Evolutionary conservation across 1,140 invertebrate genomes (phyloP), one percentile per base, ranked within the genome.

Genomic region (Drosophila baimaii): DNA sequence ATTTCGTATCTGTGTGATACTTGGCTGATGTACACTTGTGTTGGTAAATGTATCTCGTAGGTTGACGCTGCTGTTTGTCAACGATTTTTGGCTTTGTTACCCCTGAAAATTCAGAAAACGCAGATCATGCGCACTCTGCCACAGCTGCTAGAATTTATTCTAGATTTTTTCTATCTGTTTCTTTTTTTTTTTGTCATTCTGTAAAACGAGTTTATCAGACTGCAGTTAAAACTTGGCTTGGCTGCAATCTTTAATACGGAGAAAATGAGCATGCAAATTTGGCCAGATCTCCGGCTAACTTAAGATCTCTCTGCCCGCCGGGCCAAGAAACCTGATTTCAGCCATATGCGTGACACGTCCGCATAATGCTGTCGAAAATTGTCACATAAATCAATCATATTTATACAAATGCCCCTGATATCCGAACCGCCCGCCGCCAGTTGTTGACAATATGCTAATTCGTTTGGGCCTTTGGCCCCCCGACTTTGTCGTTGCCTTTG

Each of bases 351-450:
- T 79, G 78, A 78, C 81, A 84, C 77, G 84, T 90, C 52, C 74
- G 77, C 63, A 76, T 84, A 77, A 90, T 88, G 88, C 83, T 90
- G 88, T 88, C 83, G 81, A 84, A 90, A 90, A 90, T 84, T 88
- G 88, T 90, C 88, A 79, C 85, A 90, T 90, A 90, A 90, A 90
- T 90, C 88, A 88, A 76, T 90, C 88, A 90, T 90, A 90, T 90
- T 90, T 90, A 90, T 90, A 81, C 68, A 88, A 88, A 88, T 77
- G 80, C 62, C 83, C 80, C 77, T 90, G 88, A 84, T 90, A 90
- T 66, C 70, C 84, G 37, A 79, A 31, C 52, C 72, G 65, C 69
- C 56, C 57, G 51, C 37, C 49, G 46, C 61, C 59, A 79, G 61
- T 63, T 59, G 57, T 74, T 61, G 52, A 62, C 63, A 86, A 75